Base-by-base conservation (phyloP, 2,888 invertebrate genomes). In the Lithophane ornitopus region DNA sequence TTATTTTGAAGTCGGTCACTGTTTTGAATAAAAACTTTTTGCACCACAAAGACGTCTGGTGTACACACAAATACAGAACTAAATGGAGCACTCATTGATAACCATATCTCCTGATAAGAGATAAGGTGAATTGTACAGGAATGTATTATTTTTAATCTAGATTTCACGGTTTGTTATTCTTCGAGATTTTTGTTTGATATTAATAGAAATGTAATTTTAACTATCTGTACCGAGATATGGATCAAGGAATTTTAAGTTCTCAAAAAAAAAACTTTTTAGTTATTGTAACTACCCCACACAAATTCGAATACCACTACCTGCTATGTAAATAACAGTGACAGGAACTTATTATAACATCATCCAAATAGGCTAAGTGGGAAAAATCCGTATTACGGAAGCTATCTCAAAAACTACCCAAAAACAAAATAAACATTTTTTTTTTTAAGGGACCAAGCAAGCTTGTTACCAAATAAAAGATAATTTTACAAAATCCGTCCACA, bases 41-140 rank as follows among this genome's bases (percentile, higher is more conserved):
- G 9, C 22, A 61, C 49, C 11, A 65, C 22, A 59, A 58, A 71
- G n/a, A 65, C 65, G 73, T 74, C 65, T 6, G 26, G 9, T 65
- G 49, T 16, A 1, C 11, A 28, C 52, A 54, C 19, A 74, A 63
- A 74, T 41, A 62, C 11, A 41, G 46, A 65, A 71, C 72, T 73
- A 80, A 82, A 74, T 83, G 65, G 61, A 61, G 39, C 67, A 67
- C 44, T 56, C 68, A 49, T 68, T 83, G 80, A 80, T 71, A 28
- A 49, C 39, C 11, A 22, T 82, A 74, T 83, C 76, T 74, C 26
- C 26, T 28, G 65, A 80, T 80, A 83, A 75, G 8, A n/a, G 84
- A 83, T 83, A 82, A 70, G 34, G 4, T 0, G 8, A 22, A 70
- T 56, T 66, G 58, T 72, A 83, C 44, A 66, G 54, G n/a, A 70